A percentile compares a stretch with the other conserved stretches of the same genome.
phyloP scores from a whole-genome alignment of 2,888 invertebrate genomes.

The Ectemnius lituratus region DNA sequence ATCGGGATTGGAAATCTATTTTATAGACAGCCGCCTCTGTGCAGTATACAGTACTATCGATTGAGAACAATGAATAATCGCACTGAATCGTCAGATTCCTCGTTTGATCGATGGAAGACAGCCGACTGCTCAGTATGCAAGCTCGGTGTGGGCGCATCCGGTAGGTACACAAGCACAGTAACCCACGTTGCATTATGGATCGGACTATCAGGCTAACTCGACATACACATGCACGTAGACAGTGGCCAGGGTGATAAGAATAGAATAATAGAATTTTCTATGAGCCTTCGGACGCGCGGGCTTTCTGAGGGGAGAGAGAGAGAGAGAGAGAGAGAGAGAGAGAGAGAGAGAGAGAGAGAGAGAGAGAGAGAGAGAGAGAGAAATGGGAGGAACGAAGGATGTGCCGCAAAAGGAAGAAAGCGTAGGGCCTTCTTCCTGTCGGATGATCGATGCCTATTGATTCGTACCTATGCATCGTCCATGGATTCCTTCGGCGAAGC shows the following conservation, averaged over 20 bases:
- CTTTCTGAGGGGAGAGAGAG: background rate
- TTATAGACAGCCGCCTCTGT: too few species aligned
- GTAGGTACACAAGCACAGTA: conserved; percentile 69
- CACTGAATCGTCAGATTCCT: conserved; percentile 65
- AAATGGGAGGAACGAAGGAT: conserved; percentile 11
- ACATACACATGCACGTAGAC: conserved; percentile 27
- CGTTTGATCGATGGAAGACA: conserved; percentile 58
- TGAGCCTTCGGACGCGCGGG: conserved; percentile 47
- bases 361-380: background rate
- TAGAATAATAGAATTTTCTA: conserved; percentile 71
- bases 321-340: conserved; percentile 2
- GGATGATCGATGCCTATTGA: conserved; percentile 40
- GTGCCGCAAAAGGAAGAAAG: conserved; percentile 52
- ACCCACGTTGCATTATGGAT: conserved; percentile 73
- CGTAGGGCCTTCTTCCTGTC: conserved; percentile 42
- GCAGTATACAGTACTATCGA: background rate
- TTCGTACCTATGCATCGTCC: conserved; percentile 3
- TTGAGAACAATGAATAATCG: conserved; percentile 41
- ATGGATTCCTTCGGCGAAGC: conserved; percentile 7
- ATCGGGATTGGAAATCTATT: too few species aligned
- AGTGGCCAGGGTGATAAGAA: conserved; percentile 65
- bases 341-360: background rate
- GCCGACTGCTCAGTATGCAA: conserved; percentile 72
- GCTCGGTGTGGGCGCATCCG: conserved; percentile 74
- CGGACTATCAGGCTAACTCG: conserved; percentile 65